Evolutionary conservation across 2,797 vertebrate species (phyloP).

Genomic region (Phrynocephalus forsythii): DNA sequence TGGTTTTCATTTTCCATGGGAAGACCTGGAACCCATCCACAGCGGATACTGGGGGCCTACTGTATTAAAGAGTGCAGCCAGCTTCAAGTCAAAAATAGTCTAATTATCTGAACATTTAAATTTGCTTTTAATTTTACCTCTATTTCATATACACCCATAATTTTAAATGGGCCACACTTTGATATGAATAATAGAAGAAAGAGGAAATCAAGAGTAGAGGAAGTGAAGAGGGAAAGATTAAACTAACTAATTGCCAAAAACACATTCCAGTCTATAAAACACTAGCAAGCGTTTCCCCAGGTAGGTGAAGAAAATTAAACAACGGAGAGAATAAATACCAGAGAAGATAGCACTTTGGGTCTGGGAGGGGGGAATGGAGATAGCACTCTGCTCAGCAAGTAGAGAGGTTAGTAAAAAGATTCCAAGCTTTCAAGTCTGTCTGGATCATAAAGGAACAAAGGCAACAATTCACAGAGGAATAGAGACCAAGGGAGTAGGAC

Average conservation of each 20-base stretch:
- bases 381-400: conserved; percentile 30
- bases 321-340: background rate
- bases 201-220: background rate
- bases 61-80: no score
- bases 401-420: conserved; percentile 49
- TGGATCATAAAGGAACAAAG: conserved; percentile 54
- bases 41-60: no score
- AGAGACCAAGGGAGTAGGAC: conserved; percentile 40
- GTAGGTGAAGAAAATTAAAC: conserved; percentile 31
- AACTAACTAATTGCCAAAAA: background rate
- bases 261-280: background rate
- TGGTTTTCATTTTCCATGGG: no score
- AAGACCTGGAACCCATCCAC: no score
- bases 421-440: conserved; percentile 42
- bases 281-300: background rate
- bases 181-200: no score
- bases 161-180: no score
- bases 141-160: no score
- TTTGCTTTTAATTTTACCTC: no score
- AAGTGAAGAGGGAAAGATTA: conserved; percentile 12
- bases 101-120: no score
- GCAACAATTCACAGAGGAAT: conserved; percentile 31
- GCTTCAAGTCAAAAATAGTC: no score
- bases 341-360: accelerated
- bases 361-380: background rate